Evolutionary conservation across 2,797 vertebrate genomes (phyloP), one percentile per base, ranked within the genome.

Genomic region (Eulemur coronatus): DNA sequence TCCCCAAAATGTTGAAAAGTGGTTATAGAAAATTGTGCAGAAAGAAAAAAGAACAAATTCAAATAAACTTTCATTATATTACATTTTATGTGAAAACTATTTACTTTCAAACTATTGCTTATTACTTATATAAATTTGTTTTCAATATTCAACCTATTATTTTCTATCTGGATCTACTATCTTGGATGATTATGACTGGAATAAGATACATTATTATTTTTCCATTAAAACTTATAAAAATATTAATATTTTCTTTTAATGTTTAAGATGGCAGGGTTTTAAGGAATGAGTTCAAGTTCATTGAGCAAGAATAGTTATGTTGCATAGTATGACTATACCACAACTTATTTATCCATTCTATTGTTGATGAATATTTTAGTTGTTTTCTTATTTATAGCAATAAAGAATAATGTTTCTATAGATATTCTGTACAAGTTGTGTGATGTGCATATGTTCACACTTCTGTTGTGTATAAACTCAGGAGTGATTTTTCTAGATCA

Each of bases 31-130:
- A 84, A 85, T 88, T 24, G 0, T 63, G 4, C 48, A 94, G 57
- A 84, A n/a, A 94, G 38, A 67, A 55, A 91, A 90, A 80, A 67
- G 35, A 43, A 55, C 76, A 17, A 95, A 15, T 61, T 13, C 0
- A 75, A 70, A 65, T 91, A 57, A 89, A 61, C 26, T 35, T 85
- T 46, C 26, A 46, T 92, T 78, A 67, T 4, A 30, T 59, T 84
- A 72, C 11, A 69, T 65, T 86, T 93, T 85, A 48, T 41, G 1
- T 63, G 15, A 24, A 85, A 81, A 89, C 7, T 63, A 50, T 76
- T 96, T 93, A n/a, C 33, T 69, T 94, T 81, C 73, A 85, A 81
- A 89, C 7, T 63, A 50, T 76, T 96, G 18, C 1, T 93, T 93
- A 72, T 87, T 57, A 90, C 11, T 84, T 84, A 91, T 33, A n/a